Percentiles rank a stretch among this genome's conserved stretches.
phyloP scores from a whole-genome alignment of 2,113 vertebrate species.

The Vulpes vulpes region DNA sequence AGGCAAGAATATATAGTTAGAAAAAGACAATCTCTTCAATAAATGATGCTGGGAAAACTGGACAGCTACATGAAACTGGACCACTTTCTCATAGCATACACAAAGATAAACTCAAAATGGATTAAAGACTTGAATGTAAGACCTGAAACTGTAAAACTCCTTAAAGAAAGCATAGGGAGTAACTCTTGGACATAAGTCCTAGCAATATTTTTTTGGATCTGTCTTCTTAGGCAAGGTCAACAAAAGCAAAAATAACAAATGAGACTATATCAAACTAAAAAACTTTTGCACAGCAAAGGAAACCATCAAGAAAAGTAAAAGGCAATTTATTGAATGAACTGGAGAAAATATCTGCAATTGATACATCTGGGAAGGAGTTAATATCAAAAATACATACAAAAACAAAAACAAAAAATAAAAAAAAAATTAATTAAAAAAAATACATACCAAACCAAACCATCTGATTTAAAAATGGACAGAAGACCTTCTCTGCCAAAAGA shows the following conservation, averaged over 20 bases:
- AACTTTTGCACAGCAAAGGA: not conserved
- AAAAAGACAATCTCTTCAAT: not conserved
- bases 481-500: not conserved
- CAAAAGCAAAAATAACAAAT: not conserved
- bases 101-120: not conserved
- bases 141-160: not conserved
- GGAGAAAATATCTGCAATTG: not conserved
- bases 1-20: not conserved
- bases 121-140: not conserved
- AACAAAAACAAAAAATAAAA: no score
- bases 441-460: not conserved
- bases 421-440: not conserved
- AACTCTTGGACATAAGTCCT: not conserved
- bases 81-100: not conserved
- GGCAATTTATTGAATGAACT: not conserved
- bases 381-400: not conserved
- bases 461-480: not conserved
- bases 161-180: not conserved
- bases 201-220: not conserved
- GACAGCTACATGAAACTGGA: not conserved
- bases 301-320: not conserved
- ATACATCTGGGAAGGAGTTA: not conserved
- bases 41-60: not conserved
- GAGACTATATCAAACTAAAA: not conserved
- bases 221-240: not conserved